Percentiles rank a stretch among this genome's conserved stretches.
Conservation (phyloP, 2,113 vertebrate species). For the Cyphomyrus plagiostoma region DNA sequence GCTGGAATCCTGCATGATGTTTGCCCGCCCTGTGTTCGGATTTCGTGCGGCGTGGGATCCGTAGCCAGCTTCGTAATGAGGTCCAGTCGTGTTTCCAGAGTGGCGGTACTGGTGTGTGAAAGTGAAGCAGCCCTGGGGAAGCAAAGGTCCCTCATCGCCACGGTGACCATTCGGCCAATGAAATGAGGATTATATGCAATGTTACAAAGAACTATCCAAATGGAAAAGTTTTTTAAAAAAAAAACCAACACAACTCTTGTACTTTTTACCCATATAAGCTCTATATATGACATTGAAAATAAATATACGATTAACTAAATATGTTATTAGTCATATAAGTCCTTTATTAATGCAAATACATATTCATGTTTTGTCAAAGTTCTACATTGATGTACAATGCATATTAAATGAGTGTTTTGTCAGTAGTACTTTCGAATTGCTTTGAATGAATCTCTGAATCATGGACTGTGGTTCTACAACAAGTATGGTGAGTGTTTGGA, state of each 20-base stretch:
- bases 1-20: conserved; percentile 15
- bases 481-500: neutral
- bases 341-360: neutral
- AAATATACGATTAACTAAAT: neutral
- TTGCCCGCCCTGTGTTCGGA: conserved; percentile 18
- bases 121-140: neutral
- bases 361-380: neutral
- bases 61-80: conserved; percentile 37
- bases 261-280: neutral
- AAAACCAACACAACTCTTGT: neutral
- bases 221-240: neutral
- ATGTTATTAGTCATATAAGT: neutral
- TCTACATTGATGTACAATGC: neutral
- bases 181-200: neutral
- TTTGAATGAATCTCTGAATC: neutral
- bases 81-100: conserved; percentile 42
- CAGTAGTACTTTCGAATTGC: neutral
- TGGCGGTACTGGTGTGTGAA: conserved; percentile 12
- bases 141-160: conserved; percentile 9
- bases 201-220: neutral
- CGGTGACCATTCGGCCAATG: conserved; percentile 13
- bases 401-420: neutral
- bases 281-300: neutral
- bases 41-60: conserved; percentile 15
- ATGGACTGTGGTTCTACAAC: neutral